Percentiles rank a stretch among this genome's conserved stretches.
Evolutionary conservation across 2,113 vertebrate species (phyloP).

Genomic region (Mystacornis crossleyi): DNA sequence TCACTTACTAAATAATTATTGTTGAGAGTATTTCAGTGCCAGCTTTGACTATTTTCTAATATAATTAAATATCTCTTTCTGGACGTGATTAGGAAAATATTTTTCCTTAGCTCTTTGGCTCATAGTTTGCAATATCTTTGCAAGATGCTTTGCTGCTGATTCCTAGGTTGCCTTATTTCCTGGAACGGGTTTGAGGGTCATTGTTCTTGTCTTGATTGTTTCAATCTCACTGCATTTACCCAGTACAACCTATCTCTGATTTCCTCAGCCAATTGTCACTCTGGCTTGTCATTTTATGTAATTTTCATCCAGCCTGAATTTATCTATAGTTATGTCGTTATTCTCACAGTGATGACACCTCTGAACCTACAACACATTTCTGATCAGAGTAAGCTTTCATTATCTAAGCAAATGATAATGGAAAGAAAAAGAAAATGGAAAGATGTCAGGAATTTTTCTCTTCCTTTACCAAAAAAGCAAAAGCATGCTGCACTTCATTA

Average conservation of each 20-base stretch:
- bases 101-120: not conserved
- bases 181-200: not conserved
- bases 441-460: not conserved
- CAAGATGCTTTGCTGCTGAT: not conserved
- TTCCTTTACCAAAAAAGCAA: not conserved
- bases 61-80: conserved; percentile 12
- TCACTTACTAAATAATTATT: not conserved
- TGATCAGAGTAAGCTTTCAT: not conserved
- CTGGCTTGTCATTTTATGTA: not conserved
- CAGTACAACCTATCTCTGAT: not conserved
- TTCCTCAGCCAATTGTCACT: not conserved
- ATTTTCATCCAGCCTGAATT: not conserved
- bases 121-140: not conserved
- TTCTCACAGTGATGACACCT: not conserved
- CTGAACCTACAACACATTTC: not conserved
- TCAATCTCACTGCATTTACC: not conserved
- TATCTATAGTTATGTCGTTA: not conserved
- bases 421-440: conserved; percentile 1
- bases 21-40: conserved; percentile 12
- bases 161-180: not conserved
- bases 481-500: not conserved
- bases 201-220: not conserved
- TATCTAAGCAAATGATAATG: not conserved
- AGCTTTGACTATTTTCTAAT: not conserved
- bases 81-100: not conserved